A percentile compares a stretch with the other conserved stretches of the same genome.
These are phyloP conservation scores for Otocyon megalotis DNA, from an alignment of 2,113 vertebrate species.

Conservation along the genomic window DNA sequence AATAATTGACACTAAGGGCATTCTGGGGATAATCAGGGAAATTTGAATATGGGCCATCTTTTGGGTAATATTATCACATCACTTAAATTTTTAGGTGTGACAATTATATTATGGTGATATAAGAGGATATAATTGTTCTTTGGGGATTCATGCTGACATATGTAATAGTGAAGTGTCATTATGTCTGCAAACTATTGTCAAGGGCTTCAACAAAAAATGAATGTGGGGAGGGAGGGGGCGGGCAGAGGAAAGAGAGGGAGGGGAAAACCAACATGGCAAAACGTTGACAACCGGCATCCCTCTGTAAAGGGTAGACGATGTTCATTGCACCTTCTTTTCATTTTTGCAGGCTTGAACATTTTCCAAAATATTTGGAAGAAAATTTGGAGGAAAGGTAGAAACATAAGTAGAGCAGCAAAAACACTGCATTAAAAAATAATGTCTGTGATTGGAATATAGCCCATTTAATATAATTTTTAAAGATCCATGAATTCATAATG, in stretches of 20 bases:
- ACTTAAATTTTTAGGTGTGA: conserved; percentile 9
- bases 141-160: background rate
- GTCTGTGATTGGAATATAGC: background rate
- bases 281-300: background rate
- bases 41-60: background rate
- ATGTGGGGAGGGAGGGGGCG: background rate
- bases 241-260: background rate
- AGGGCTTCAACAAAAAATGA: background rate
- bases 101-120: conserved; percentile 4
- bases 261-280: background rate
- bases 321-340: background rate
- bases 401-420: background rate
- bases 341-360: background rate
- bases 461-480: background rate
- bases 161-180: background rate
- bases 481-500: background rate
- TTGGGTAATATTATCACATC: background rate
- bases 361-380: background rate
- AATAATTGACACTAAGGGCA: background rate
- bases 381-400: background rate
- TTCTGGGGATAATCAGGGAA: background rate
- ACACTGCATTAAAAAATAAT: background rate
- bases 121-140: conserved; percentile 18
- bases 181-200: conserved; percentile 5
- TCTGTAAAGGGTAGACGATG: background rate